A percentile compares a stretch with the other conserved stretches of the same genome.
These are phyloP conservation scores for Chaunax sp. DNA, from an alignment of 2,797 vertebrate genomes.

Conservation along the genomic window DNA sequence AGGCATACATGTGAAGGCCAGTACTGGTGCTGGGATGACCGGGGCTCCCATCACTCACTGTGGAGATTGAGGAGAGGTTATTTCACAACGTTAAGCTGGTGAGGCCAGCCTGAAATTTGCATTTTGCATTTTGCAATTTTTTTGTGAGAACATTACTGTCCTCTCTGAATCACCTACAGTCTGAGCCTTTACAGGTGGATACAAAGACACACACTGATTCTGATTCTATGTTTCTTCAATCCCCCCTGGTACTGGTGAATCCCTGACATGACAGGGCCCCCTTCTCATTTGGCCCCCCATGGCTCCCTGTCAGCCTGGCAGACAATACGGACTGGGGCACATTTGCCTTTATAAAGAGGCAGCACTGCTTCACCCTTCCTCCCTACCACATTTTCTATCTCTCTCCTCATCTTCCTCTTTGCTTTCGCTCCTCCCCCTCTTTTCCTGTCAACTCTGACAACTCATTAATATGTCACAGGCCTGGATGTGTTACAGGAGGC, in stretches of 20 bases:
- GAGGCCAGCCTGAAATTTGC: slow-evolving; percentile 33
- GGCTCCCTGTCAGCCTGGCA: slow-evolving; percentile 65
- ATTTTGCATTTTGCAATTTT: no score
- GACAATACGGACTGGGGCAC: slow-evolving; percentile 55
- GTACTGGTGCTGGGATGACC: slow-evolving; percentile 14
- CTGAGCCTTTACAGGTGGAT: slow-evolving; percentile 29
- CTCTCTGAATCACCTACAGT: slow-evolving; percentile 63
- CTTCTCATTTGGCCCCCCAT: slow-evolving; percentile 39
- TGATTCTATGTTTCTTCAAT: slow-evolving; percentile 46
- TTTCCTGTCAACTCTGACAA: slow-evolving; percentile 58
- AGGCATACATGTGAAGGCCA: slow-evolving; percentile 51
- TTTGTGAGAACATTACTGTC: slow-evolving; percentile 66
- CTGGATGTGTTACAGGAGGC: slow-evolving; percentile 30
- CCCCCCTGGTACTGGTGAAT: slow-evolving; percentile 42
- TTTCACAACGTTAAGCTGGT: slow-evolving; percentile 18
- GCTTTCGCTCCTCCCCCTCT: slow-evolving; percentile 1
- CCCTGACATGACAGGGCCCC: slow-evolving; percentile 53
- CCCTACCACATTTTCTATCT: background rate
- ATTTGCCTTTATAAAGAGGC: slow-evolving; percentile 75
- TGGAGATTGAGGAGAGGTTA: background rate
- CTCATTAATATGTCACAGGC: slow-evolving; percentile 71
- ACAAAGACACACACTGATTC: slow-evolving; percentile 21
- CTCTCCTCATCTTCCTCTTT: slow-evolving; percentile 18
- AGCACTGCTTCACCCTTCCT: slow-evolving; percentile 26
- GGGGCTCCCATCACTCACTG: slow-evolving; percentile 2